These are phyloP conservation scores for Eublepharis macularius DNA, from an alignment of 2,113 vertebrate species.

Conservation along the genomic window DNA sequence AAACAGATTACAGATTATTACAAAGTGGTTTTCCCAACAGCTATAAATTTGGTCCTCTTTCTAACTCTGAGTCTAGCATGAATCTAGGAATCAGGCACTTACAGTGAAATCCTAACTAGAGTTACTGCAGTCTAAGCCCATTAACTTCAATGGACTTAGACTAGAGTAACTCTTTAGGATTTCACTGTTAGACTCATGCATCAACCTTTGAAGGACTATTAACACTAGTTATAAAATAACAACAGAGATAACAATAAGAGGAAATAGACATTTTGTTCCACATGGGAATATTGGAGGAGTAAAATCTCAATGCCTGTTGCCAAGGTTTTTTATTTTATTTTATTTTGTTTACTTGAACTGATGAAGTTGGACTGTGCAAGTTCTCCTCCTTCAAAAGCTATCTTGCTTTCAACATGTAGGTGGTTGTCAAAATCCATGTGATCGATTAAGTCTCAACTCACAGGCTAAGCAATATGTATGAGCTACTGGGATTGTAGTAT, in stretches of 20 bases:
- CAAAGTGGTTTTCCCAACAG: constrained; percentile 42
- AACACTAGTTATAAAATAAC: not conserved
- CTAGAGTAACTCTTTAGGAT: no score
- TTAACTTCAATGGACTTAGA: no score
- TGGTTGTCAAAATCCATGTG: not conserved
- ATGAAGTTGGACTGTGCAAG: not conserved
- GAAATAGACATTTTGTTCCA: not conserved
- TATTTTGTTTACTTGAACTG: not conserved
- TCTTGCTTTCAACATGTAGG: not conserved
- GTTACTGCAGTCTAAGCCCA: no score
- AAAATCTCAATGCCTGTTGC: fast-evolving
- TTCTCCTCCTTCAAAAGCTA: not conserved
- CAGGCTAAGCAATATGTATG: not conserved
- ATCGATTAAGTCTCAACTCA: not conserved
- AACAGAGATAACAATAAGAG: not conserved
- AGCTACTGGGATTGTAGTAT: not conserved
- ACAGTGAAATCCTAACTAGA: no score
- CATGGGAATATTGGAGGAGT: not conserved
- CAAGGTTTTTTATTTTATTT: not conserved
- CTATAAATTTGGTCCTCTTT: constrained; percentile 7
- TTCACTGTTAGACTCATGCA: constrained; percentile 29
- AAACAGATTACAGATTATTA: constrained; percentile 25
- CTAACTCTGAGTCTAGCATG: constrained; percentile 60
- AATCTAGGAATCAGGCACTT: constrained; percentile 33
- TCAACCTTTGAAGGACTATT: constrained; percentile 16